These are phyloP conservation scores for Neodiprion virginianus DNA, from an alignment of 1,140 invertebrate species.

Conservation along the genomic window DNA sequence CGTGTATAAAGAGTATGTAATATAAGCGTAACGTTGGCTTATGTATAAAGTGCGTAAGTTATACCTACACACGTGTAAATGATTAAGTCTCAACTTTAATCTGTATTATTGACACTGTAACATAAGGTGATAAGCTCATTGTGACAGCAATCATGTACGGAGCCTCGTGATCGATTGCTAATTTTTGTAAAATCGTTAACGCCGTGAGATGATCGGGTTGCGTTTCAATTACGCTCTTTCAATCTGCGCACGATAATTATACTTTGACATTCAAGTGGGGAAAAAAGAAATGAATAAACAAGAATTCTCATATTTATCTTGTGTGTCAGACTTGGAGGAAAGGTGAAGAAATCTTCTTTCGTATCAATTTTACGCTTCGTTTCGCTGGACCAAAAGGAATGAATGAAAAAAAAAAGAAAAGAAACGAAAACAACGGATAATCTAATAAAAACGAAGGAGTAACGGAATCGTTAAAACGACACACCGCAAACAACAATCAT, in stretches of 20 bases:
- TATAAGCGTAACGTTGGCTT: not conserved
- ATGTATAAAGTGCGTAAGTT: too few species aligned
- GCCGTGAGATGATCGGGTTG: too few species aligned
- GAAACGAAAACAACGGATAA: not conserved
- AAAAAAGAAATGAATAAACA: too few species aligned
- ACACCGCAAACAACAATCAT: not conserved
- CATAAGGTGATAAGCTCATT: conserved; percentile 52
- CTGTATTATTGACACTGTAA: not conserved
- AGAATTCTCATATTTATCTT: too few species aligned
- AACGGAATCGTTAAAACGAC: not conserved
- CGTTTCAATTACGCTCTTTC: too few species aligned
- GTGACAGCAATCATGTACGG: conserved; percentile 55
- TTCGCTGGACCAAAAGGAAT: not conserved
- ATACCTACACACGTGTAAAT: too few species aligned
- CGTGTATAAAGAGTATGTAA: not conserved
- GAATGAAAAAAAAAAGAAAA: not conserved
- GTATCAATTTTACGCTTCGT: not conserved
- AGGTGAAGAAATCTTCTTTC: not conserved
- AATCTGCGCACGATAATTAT: too few species aligned
- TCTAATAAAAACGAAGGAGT: not conserved
- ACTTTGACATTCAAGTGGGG: too few species aligned
- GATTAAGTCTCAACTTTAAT: not conserved
- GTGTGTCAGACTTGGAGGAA: too few species aligned
- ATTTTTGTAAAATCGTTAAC: not conserved
- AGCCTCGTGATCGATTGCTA: conserved; percentile 35